Percentiles rank a stretch among this genome's conserved stretches.
phyloP scores from a whole-genome alignment of 2,888 invertebrate species.

The Mythimna lalbum region DNA sequence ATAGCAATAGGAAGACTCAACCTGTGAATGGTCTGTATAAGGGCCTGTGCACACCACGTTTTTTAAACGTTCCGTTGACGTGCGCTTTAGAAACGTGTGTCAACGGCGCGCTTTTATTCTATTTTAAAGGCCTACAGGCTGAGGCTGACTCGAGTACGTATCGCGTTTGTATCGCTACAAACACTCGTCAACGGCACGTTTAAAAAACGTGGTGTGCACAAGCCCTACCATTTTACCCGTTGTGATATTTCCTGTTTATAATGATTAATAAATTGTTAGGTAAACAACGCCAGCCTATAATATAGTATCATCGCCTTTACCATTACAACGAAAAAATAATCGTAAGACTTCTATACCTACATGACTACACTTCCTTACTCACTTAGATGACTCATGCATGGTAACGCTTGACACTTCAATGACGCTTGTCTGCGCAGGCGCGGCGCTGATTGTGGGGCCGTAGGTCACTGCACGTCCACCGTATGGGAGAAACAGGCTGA shows the following conservation, averaged over 20 bases:
- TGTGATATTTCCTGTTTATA: conserved; percentile 3
- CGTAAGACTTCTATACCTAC: not conserved
- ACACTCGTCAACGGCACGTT: no score
- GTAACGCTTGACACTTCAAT: not conserved
- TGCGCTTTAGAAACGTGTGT: no score
- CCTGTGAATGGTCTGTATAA: not conserved
- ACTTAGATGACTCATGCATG: conserved; percentile 41
- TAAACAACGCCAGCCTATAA: not conserved
- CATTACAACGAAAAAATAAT: conserved; percentile 8
- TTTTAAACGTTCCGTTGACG: no score
- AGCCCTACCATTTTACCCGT: not conserved
- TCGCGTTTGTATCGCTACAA: no score
- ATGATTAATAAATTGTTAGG: conserved; percentile 1
- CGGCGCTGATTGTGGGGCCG: conserved; percentile 94
- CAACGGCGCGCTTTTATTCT: no score
- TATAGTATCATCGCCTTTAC: conserved; percentile 15
- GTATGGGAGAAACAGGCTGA: conserved; percentile 94
- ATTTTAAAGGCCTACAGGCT: no score
- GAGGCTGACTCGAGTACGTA: no score
- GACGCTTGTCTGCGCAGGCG: conserved; percentile 85
- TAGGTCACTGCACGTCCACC: conserved; percentile 95
- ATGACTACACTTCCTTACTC: conserved; percentile 17
- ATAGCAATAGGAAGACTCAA: not conserved
- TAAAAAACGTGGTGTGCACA: no score
- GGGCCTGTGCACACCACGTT: no score